Evolutionary conservation across 2,113 vertebrate genomes (phyloP).

Genomic region (Pachypanchax playfairii): DNA sequence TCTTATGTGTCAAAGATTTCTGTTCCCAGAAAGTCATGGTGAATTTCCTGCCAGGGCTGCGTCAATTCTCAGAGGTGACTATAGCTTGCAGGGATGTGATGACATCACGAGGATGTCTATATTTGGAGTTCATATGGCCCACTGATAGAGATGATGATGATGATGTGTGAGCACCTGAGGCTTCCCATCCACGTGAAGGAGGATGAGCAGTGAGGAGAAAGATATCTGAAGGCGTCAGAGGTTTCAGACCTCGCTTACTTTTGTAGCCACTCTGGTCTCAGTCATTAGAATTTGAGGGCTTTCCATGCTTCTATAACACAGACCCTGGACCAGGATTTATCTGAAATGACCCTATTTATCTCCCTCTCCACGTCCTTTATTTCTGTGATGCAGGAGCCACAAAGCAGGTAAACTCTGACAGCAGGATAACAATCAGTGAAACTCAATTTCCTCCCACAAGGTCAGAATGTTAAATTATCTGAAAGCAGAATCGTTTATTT

Average conservation of each 20-base stretch:
- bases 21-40: constrained; percentile 13
- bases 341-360: constrained; percentile 47
- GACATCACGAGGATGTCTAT: constrained; percentile 71
- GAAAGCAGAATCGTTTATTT: not conserved
- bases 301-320: constrained; percentile 29
- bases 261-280: constrained; percentile 19
- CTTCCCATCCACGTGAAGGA: constrained; percentile 28
- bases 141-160: constrained; percentile 58
- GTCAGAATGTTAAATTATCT: constrained; percentile 34
- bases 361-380: constrained; percentile 30
- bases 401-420: constrained; percentile 33
- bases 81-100: constrained; percentile 33
- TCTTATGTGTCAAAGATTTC: constrained; percentile 7
- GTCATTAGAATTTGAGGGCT: constrained; percentile 33
- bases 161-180: constrained; percentile 68
- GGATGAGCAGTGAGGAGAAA: constrained; percentile 23
- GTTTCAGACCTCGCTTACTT: constrained; percentile 1
- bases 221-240: constrained; percentile 29
- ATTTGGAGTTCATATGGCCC: constrained; percentile 68
- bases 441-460: constrained; percentile 44
- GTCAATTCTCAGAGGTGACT: constrained; percentile 53
- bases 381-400: constrained; percentile 25
- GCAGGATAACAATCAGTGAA: constrained; percentile 39
- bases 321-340: constrained; percentile 46
- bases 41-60: constrained; percentile 15